Conservation (phyloP, 2,797 vertebrate genomes). For the Hoplostethus mediterraneus region DNA sequence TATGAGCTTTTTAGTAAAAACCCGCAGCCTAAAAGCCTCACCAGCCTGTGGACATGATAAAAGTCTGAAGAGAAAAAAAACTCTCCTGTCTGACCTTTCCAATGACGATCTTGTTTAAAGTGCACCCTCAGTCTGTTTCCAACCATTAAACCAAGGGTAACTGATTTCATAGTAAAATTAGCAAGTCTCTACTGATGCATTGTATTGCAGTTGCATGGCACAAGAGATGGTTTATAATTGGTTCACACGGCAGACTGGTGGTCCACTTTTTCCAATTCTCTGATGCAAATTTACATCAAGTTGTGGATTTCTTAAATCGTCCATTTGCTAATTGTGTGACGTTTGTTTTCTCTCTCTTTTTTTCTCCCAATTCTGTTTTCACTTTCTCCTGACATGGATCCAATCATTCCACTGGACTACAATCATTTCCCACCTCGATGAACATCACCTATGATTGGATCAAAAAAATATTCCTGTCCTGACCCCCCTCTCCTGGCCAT, state of each 20-base stretch:
- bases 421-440: slow-evolving; percentile 75
- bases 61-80: slow-evolving; percentile 33
- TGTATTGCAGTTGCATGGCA: no score
- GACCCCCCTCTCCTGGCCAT: slow-evolving; percentile 89
- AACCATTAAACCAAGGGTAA: slow-evolving; percentile 1
- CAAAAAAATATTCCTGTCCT: slow-evolving; percentile 87
- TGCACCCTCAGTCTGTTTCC: slow-evolving; percentile 60
- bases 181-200: no score
- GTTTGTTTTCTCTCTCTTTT: slow-evolving; percentile 78
- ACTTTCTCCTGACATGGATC: slow-evolving; percentile 87
- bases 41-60: slow-evolving; percentile 27
- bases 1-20: slow-evolving; percentile 29
- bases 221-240: not conserved
- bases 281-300: slow-evolving; percentile 51
- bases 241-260: slow-evolving; percentile 42
- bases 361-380: slow-evolving; percentile 88
- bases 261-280: slow-evolving; percentile 48
- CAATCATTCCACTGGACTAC: slow-evolving; percentile 88
- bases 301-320: slow-evolving; percentile 54
- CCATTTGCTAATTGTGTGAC: slow-evolving; percentile 85
- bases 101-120: slow-evolving; percentile 50
- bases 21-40: slow-evolving; percentile 3
- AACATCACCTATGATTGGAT: slow-evolving; percentile 78
- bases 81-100: slow-evolving; percentile 47
- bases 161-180: not conserved